phyloP scores from a whole-genome alignment of 2,888 invertebrate genomes.

The Dinocampus coccinellae region DNA sequence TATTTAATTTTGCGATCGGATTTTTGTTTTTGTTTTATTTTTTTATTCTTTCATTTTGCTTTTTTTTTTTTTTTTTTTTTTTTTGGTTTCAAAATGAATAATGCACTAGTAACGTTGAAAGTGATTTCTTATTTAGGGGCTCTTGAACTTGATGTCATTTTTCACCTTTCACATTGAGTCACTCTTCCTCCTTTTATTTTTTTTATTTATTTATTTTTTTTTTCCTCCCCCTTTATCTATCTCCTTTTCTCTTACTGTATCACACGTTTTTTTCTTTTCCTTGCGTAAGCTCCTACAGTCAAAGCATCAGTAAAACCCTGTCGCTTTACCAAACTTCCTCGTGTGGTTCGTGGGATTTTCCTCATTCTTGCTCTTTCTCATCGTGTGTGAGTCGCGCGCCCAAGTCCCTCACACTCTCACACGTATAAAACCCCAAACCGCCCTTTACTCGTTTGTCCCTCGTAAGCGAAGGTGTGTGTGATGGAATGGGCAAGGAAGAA shows the following conservation, averaged over 20 bases:
- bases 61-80: slow-evolving; percentile 43
- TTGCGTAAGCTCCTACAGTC: slow-evolving; percentile 8
- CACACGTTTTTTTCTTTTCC: slow-evolving; percentile 10
- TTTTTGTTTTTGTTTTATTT: too few species aligned
- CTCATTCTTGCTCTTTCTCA: not conserved
- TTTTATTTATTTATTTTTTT: not conserved
- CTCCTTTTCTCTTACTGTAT: slow-evolving; percentile 19
- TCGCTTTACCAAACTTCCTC: not conserved
- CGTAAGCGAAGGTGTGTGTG: slow-evolving; percentile 31
- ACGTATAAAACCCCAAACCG: slow-evolving; percentile 4
- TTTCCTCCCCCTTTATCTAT: slow-evolving; percentile 11
- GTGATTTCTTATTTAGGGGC: slow-evolving; percentile 62
- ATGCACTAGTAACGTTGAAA: slow-evolving; percentile 41
- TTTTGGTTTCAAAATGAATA: slow-evolving; percentile 47
- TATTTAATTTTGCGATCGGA: too few species aligned
- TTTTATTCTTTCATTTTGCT: not conserved
- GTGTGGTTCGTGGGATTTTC: not conserved
- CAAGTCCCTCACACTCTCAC: not conserved
- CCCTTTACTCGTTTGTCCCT: slow-evolving; percentile 25
- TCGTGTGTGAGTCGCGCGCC: not conserved
- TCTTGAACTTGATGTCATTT: slow-evolving; percentile 59
- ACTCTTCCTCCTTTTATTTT: slow-evolving; percentile 1
- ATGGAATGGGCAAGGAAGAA: slow-evolving; percentile 7
- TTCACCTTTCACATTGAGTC: slow-evolving; percentile 49
- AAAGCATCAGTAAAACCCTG: slow-evolving; percentile 1